Evolutionary conservation across 2,113 vertebrate genomes (phyloP).

Genomic region (Leptosomus discolor): DNA sequence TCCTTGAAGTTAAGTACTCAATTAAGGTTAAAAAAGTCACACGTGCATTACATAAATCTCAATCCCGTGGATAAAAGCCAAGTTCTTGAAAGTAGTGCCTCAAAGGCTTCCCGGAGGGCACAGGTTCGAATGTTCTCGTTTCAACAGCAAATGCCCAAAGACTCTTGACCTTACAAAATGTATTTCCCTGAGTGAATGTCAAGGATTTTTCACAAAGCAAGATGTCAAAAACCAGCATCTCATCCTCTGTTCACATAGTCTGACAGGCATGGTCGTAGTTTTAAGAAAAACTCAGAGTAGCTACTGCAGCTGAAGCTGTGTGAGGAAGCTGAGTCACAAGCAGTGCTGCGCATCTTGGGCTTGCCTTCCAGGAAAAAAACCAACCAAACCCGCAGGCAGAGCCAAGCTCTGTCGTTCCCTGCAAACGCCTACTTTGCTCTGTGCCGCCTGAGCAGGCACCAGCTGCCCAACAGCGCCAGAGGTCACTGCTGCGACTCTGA

Average conservation of each 20-base stretch:
- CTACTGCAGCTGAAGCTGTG: background rate
- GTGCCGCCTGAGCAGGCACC: background rate
- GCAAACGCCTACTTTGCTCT: background rate
- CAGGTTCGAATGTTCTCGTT: background rate
- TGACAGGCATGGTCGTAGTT: background rate
- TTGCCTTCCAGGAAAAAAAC: background rate
- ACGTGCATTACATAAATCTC: background rate
- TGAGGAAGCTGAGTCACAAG: background rate
- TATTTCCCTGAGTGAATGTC: background rate
- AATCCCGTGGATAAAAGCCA: background rate
- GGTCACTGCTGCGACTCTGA: background rate
- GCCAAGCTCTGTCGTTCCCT: background rate
- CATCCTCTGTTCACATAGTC: background rate
- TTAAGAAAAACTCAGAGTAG: background rate
- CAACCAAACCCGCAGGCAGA: background rate
- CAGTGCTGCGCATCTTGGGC: no score
- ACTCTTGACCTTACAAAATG: background rate
- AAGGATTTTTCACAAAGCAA: background rate
- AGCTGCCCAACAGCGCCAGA: background rate
- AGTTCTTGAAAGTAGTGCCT: background rate
- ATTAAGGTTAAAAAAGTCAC: background rate
- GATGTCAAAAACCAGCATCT: background rate
- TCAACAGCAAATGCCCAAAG: background rate
- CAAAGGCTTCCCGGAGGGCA: background rate
- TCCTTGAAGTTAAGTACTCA: background rate